Evolutionary conservation across 2,888 invertebrate species (phyloP).

Genomic region (Resseliella maxima): DNA sequence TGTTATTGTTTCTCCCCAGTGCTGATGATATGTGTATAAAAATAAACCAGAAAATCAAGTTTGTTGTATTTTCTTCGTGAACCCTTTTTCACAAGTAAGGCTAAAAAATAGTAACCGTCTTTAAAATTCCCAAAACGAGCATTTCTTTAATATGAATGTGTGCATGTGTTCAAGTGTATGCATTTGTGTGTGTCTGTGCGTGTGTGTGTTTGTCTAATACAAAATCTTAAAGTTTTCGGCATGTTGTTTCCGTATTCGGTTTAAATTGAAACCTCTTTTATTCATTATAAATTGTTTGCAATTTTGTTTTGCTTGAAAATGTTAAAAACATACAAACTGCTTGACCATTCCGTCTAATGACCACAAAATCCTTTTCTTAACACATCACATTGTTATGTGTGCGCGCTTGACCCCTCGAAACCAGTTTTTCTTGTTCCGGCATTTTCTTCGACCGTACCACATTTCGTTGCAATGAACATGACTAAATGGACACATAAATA

Average conservation of each 20-base stretch:
- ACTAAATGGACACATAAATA: too few relatives aligned
- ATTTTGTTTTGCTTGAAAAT: background rate
- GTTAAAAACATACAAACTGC: background rate
- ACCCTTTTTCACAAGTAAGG: background rate
- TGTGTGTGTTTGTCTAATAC: background rate
- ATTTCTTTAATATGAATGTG: background rate
- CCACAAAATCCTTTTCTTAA: conserved; percentile 13
- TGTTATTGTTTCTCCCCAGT: too few relatives aligned
- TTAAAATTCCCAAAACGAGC: background rate
- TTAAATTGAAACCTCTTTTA: background rate
- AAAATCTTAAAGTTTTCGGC: conserved; percentile 45
- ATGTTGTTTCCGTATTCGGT: conserved; percentile 25
- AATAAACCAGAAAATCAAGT: conserved; percentile 33
- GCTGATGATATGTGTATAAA: background rate
- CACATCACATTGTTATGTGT: background rate
- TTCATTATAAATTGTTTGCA: background rate
- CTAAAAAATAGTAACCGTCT: too few relatives aligned
- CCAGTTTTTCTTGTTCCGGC: background rate
- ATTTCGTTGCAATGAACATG: too few relatives aligned
- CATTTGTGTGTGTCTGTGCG: too few relatives aligned
- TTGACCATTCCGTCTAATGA: conserved; percentile 15
- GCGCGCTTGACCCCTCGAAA: conserved; percentile 23
- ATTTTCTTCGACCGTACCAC: background rate
- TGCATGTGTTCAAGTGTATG: too few relatives aligned
- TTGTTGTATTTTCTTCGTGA: conserved; percentile 8